Conservation (phyloP, 2,888 invertebrate genomes). For the Philhelius pedissequus region DNA sequence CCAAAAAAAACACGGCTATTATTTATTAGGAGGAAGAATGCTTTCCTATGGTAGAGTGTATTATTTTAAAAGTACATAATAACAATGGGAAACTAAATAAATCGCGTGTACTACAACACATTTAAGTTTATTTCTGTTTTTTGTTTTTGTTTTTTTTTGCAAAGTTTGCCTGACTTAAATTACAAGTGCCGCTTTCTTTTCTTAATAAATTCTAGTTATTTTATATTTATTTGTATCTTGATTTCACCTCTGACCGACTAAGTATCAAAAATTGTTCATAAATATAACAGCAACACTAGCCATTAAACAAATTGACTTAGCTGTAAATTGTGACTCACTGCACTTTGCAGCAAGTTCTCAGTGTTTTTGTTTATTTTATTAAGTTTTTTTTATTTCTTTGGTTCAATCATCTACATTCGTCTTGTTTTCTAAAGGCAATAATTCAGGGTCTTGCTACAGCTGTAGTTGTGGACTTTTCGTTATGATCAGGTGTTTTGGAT, state of each 20-base stretch:
- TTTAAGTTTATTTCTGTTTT: not conserved
- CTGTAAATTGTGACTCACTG: constrained; percentile 54
- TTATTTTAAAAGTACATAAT: too few relatives aligned
- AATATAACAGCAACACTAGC: constrained; percentile 15
- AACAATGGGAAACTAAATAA: too few relatives aligned
- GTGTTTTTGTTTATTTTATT: constrained; percentile 28
- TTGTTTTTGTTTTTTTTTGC: not conserved
- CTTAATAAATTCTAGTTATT: not conserved
- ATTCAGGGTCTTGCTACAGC: constrained; percentile 29
- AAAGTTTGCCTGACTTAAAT: not conserved
- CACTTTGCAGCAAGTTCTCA: not conserved
- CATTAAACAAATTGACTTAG: constrained; percentile 28
- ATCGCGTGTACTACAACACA: not conserved
- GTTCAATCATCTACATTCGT: not conserved
- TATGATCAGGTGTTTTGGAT: constrained; percentile 14
- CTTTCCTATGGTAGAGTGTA: too few relatives aligned
- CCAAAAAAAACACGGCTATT: too few relatives aligned
- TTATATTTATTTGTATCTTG: not conserved
- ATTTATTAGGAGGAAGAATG: too few relatives aligned
- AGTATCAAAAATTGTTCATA: not conserved
- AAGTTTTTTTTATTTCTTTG: too few relatives aligned
- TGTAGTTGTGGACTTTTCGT: not conserved
- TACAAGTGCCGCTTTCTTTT: not conserved
- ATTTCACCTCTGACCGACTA: constrained; percentile 13
- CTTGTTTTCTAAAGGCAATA: constrained; percentile 1